Base-by-base conservation (phyloP, 2,888 invertebrate genomes). In the Sarcophaga caerulescens region DNA sequence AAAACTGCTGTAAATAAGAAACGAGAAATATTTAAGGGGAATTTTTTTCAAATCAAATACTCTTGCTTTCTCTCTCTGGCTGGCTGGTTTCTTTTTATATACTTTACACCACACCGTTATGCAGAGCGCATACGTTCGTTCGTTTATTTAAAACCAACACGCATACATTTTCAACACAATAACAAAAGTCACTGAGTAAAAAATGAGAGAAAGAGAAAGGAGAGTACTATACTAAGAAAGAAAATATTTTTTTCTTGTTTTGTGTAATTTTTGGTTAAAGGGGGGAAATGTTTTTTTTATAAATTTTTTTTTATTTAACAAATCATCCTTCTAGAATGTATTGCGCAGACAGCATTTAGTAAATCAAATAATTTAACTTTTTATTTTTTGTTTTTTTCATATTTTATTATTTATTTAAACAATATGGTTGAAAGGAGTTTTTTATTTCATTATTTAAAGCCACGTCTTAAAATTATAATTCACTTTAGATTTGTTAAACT, bases 51-150 rank as follows among this genome's bases (percentile, higher is more conserved):
- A 12, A 65, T 5, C 17, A 21, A 21, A 66, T 12, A 84, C 84
- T 81, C 84, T 75, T 66, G 84, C 71, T 80, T 86, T 86, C 84
- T 81, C 86, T 86, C 86, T 86, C 86, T 77, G 47, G 23, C 83
- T 84, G 63, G 57, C 17, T 59, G 69, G 63, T 63, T 21, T 57
- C 19, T 69, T 17, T 65, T 52, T 73, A 52, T 74, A 65, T 66
- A 44, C 35, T 35, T 35, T 35, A 35, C 19, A 23, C 12, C 21
- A 25, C 14, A 14, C 35, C 11, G 14, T 25, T 63, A 57, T 70
- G 35, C 35, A 35, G 35, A 35, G 35, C 35, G 35, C 17, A 52
- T 52, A 52, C 17, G 3, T 14, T 12, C 4, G 17, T 52, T 14
- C 52, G 52, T 52, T 52, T 52, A 52, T 14, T 52, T 52, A 52